phyloP scores from a whole-genome alignment of 2,888 invertebrate species.

The Philhelius pedissequus region DNA sequence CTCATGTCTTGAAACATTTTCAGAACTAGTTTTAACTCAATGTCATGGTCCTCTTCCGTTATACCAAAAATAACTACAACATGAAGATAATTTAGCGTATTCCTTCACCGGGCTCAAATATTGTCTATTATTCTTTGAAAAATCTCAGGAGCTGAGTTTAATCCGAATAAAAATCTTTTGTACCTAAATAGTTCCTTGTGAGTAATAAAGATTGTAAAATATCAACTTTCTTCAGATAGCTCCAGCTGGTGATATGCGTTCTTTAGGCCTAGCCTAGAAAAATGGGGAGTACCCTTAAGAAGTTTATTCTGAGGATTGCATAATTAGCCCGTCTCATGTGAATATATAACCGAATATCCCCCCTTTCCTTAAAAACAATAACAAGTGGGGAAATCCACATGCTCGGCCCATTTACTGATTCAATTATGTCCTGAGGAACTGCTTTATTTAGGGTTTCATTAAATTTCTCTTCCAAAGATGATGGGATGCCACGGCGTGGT shows the following conservation, averaged over 20 bases:
- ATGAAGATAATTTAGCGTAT: not conserved
- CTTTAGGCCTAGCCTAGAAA: constrained; percentile 70
- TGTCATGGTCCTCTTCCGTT: not conserved
- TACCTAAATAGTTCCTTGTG: constrained; percentile 71
- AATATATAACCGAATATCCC: constrained; percentile 2
- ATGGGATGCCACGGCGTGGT: not conserved
- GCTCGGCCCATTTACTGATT: constrained; percentile 71
- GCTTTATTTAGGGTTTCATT: not conserved
- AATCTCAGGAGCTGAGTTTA: constrained; percentile 72
- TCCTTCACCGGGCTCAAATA: constrained; percentile 63
- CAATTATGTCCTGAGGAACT: constrained; percentile 71
- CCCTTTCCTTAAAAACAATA: constrained; percentile 17
- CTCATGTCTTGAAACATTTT: not conserved
- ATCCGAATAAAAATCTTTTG: constrained; percentile 75
- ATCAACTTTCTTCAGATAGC: constrained; percentile 45
- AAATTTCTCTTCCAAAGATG: not conserved
- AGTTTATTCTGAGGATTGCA: not conserved
- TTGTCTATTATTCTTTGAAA: constrained; percentile 71
- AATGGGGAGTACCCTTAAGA: constrained; percentile 65
- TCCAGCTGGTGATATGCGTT: too few relatives aligned
- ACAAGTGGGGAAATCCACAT: constrained; percentile 73
- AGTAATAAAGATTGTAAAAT: constrained; percentile 67
- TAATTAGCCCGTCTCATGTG: not conserved
- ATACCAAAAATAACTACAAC: not conserved
- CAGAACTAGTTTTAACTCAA: not conserved